phyloP scores from a whole-genome alignment of 2,797 vertebrate species.

The Enteromius thamalakanensis region DNA sequence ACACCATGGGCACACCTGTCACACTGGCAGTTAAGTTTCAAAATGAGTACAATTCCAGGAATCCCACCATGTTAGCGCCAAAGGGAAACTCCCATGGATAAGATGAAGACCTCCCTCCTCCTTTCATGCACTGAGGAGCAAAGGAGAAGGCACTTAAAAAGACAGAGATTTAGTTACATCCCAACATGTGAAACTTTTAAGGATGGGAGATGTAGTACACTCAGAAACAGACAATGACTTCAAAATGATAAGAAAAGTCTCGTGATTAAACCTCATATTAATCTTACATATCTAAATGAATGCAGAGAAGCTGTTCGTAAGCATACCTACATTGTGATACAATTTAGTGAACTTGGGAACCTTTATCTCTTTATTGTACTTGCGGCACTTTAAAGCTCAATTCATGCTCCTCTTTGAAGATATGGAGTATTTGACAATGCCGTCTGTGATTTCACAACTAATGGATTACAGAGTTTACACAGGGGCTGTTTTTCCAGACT shows the following conservation, averaged over 20 bases:
- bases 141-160: constrained; percentile 27
- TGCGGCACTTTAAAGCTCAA: constrained; percentile 47
- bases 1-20: constrained; percentile 52
- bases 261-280: background rate
- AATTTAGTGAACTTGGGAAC: constrained; percentile 50
- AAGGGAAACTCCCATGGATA: constrained; percentile 42
- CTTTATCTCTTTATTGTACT: constrained; percentile 54
- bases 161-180: constrained; percentile 28
- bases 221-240: background rate
- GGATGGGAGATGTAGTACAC: background rate
- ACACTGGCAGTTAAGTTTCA: constrained; percentile 51
- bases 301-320: background rate
- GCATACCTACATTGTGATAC: background rate
- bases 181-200: background rate
- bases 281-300: background rate
- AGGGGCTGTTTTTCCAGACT: constrained; percentile 27
- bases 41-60: constrained; percentile 50
- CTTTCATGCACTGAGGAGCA: constrained; percentile 23
- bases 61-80: constrained; percentile 38
- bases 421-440: constrained; percentile 39
- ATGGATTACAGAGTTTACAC: constrained; percentile 34
- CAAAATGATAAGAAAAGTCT: background rate
- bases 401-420: constrained; percentile 54
- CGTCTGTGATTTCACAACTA: constrained; percentile 49
- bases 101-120: constrained; percentile 20